Evolutionary conservation across 92 coral and sea anemone genomes (phyloP).

Genomic region (Porites divaricata): DNA sequence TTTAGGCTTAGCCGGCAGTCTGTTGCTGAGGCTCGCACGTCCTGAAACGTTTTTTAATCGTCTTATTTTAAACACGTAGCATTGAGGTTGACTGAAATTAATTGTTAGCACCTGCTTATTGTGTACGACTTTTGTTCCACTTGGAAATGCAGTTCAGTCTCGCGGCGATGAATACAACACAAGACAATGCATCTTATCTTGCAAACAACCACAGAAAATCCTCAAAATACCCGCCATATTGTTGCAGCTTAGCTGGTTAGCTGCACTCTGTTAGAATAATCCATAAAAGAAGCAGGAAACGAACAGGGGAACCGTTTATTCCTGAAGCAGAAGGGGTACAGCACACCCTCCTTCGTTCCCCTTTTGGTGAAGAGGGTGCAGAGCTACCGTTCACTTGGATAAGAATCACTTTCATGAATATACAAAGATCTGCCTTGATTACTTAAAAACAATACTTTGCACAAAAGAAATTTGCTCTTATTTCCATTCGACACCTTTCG

Average conservation of each 20-base stretch:
- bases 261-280: neutral
- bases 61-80: slow-evolving; percentile 75
- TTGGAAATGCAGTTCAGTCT: slow-evolving; percentile 71
- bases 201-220: slow-evolving; percentile 79
- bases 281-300: slow-evolving; percentile 16
- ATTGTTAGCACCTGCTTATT: slow-evolving; percentile 97
- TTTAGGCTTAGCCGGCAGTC: slow-evolving; percentile 17
- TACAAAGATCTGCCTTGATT: slow-evolving; percentile 50
- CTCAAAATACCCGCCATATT: slow-evolving; percentile 59
- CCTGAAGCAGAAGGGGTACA: slow-evolving; percentile 23
- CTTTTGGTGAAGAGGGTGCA: slow-evolving; percentile 4
- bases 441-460: slow-evolving; percentile 47
- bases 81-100: slow-evolving; percentile 79
- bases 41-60: slow-evolving; percentile 58
- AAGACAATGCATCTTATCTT: slow-evolving; percentile 81
- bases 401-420: slow-evolving; percentile 38
- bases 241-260: slow-evolving; percentile 48
- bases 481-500: slow-evolving; percentile 61
- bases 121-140: slow-evolving; percentile 89
- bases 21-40: slow-evolving; percentile 95
- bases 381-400: slow-evolving; percentile 19
- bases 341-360: slow-evolving; percentile 49
- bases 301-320: slow-evolving; percentile 21
- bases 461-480: slow-evolving; percentile 49
- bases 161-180: slow-evolving; percentile 65